These are phyloP conservation scores for Pelecanus crispus DNA, from an alignment of 2,113 vertebrate genomes.

Conservation along the genomic window DNA sequence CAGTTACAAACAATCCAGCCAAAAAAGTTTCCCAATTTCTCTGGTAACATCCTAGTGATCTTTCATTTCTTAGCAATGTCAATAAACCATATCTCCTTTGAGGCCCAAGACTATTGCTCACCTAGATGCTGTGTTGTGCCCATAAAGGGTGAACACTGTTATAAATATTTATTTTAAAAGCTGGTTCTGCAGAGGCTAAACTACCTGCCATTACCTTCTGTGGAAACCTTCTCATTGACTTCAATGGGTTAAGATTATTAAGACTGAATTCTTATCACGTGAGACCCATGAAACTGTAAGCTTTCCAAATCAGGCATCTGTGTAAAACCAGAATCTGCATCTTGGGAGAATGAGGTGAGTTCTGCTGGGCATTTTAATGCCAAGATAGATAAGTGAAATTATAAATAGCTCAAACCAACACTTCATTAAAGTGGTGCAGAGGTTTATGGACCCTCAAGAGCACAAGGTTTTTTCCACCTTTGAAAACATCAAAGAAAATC, in stretches of 20 bases:
- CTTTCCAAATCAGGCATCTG: constrained; percentile 11
- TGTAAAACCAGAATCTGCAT: constrained; percentile 22
- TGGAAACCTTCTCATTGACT: background rate
- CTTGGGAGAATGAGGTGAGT: constrained; percentile 3
- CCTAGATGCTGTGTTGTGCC: background rate
- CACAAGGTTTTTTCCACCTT: background rate
- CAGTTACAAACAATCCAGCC: background rate
- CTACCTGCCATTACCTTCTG: background rate
- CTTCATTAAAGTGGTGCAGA: constrained; percentile 16
- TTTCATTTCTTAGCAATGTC: background rate
- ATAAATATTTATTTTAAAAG: background rate
- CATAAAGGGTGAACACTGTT: background rate
- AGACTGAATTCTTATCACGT: background rate
- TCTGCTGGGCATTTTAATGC: constrained; percentile 27
- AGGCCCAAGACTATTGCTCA: background rate
- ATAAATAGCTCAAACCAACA: background rate
- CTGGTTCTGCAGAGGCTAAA: background rate
- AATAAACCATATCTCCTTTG: background rate
- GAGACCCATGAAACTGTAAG: constrained; percentile 6
- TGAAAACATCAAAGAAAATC: constrained; percentile 48
- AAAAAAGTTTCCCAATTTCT: background rate
- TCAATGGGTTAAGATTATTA: background rate
- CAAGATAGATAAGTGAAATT: constrained; percentile 36
- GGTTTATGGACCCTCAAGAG: constrained; percentile 35
- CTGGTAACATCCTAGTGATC: background rate